Base-by-base conservation (phyloP, 2,113 vertebrate genomes). In the Muscicapa adusta region DNA sequence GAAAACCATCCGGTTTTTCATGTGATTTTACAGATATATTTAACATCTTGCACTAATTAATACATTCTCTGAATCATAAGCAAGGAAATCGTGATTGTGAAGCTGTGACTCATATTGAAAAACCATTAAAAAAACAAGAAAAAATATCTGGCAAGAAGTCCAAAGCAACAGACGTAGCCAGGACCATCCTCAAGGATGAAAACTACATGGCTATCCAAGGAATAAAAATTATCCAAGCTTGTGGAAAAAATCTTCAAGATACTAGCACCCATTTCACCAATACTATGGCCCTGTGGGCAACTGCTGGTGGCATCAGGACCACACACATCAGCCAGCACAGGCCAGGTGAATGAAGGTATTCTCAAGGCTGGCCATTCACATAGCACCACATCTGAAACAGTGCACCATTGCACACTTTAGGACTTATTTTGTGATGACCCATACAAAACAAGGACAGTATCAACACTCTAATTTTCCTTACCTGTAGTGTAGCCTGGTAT, bases 401-500 rank as follows among this genome's bases (percentile, higher is more conserved):
- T 4, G 42, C n/a, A 53, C 3, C 2, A n/a, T 51, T 23, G 62
- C 19, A 14, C 29, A 48, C 48, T 54, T 50, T 20, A 57, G 14
- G n/a, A 43, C 19, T 68, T 72, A 28, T 17, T 76, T 80, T 28
- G 40, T 62, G 45, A 86, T 63, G 72, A 88, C 28, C 45, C 78
- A 48, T 25, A 95, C 23, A 54, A 75, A 68, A 89, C 12, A 50
- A 91, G 62, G 34, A 88, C 50, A 67, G 31, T 50, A 88, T 38
- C 1, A 10, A 94, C 29, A 78, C 81, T 73, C 1, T 31, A 36
- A 19, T 68, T 84, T 75, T 93, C 92, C 93, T 97, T 96, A 96
- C 94, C 94, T 97, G 92, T 91, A 56, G 16, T 63, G 76, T 67
- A 65, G 94, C 82, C 51, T 88, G 85, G 53, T 91, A 93, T 77